Base-by-base conservation (phyloP, 2,113 vertebrate genomes). In the Pseudorhombus dupliciocellatus region DNA sequence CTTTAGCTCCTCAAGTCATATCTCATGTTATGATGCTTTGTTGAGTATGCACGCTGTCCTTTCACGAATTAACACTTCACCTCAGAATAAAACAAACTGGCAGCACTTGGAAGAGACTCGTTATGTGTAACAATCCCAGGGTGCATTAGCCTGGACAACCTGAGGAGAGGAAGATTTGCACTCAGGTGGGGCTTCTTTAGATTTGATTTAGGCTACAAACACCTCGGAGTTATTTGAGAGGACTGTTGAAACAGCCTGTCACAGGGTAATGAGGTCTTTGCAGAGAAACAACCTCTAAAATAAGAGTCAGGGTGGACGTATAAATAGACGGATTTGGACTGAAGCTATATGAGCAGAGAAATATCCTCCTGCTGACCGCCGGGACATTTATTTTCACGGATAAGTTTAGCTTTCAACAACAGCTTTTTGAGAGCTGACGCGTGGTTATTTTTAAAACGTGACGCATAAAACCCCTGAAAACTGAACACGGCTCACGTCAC, bases 41-140 rank as follows among this genome's bases (percentile, higher is more conserved):
- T 48, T 44, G 65, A 70, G 75, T 28, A 77, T 61, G 79, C 79
- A 80, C 66, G 65, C 70, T 48, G 72, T 46, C 0, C 21, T 5
- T 87, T 90, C 82, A 81, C 85, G 77, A 81, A 90, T 91, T 86
- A 87, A 88, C 87, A 84, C 83, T 31, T 11, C 63, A 44, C 2
- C 18, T 66, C 26, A 37, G 42, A 76, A 70, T 66, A 65, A 72
- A 73, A 80, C 0, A 1, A 64, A 65, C 30, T 65, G n/a, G 31
- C 31, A 72, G 66, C 24, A 59, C 30, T 62, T 53, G 44, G 40
- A 44, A 58, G 60, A 26, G 30, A 54, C 58, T 48, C 53, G 54
- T 50, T 62, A 58, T 84, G 65, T 40, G 20, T 59, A 52, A 37
- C 77, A 50, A 73, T 69, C 21, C 34, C 1, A 68, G 56, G 40